Evolutionary conservation across 2,888 invertebrate genomes (phyloP), one percentile per base, ranked within the genome.

Genomic region (Dryobota labecula): DNA sequence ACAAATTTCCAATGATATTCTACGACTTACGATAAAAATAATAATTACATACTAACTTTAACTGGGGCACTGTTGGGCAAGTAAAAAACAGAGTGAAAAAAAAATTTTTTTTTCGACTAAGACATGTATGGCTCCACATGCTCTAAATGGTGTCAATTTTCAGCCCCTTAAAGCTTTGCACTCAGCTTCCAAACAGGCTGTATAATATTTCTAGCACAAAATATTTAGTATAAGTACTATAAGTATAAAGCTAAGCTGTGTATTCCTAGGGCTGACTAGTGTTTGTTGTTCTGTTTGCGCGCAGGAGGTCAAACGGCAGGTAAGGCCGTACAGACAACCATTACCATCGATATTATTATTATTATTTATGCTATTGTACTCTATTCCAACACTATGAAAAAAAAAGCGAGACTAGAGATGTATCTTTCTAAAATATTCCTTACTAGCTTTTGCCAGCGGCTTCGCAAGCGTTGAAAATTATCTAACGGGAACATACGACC

Each of bases 241-340:
- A 71, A 74, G 78, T 84, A 72, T 53, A n/a, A 70, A 63, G 70
- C 68, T 64, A 70, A 73, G 56, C 62, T 72, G 78, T 78, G 60
- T 80, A 24, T 70, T 76, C 71, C 72, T 87, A 80, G 86, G 87
- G 89, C 88, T 92, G 87, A 93, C 89, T 87, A 81, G 83, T 86
- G 70, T 92, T 82, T 92, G 82, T 94, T 93, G 83, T 94, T 94
- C 90, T 95, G 94, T 94, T 94, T 90, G 92, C 95, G 95, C 90
- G 90, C 95, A 96, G 96, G 96, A 91, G 90, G 93, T 93, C 95
- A 94, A 89, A 86, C 93, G 89, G 86, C 95, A 96, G 96, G 96
- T 96, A 95, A 96, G 95, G 91, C 89, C 87, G 87, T 86, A 79
- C 77, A 76, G 83, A 80, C 86, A 84, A 73, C 78, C 76, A 76